Base-by-base conservation (phyloP, 2,113 vertebrate species). In the Cyphomyrus discorhynchus region DNA sequence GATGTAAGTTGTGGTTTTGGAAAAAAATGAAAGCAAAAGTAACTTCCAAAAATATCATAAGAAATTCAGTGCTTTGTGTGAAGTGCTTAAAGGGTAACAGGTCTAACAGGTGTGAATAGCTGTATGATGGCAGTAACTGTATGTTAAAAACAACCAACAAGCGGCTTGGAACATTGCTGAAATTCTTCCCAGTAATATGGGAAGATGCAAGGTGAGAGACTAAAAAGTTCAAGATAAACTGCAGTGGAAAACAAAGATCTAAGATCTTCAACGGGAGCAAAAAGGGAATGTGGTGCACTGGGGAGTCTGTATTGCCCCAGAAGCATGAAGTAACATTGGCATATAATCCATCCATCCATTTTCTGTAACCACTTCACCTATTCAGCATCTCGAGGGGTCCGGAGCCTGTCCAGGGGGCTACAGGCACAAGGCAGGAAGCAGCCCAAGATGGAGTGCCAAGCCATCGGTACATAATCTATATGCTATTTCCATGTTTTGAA, bases 261-360 rank as follows among this genome's bases (percentile, higher is more conserved):
- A 13, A 15, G 8, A 62, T 58, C 87, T 21, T 66, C 24, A 45
- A n/a, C 42, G 1, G 31, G 86, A 10, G 42, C 13, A 13, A 19
- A 46, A 62, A 39, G 31, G 50, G 31, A 90, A 31, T 52, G 10
- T 49, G 13, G 70, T 19, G 49, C 9, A 50, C 50, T 7, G 56
- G 87, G 24, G n/a, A 52, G 5, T 24, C 5, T 74, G n/a, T 31
- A 31, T 10, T 27, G 9, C n/a, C 27, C 46, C 27, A 89, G 19
- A 53, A 8, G 11, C 88, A 91, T 89, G 86, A 90, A 89, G 89
- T 45, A 42, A 56, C 89, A 91, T 90, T 89, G 46, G 84, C 89
- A 87, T 86, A 17, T 53, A 90, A 90, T 89, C 27, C 21, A n/a
- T 66, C 58, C 62, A 70, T 70, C n/a, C 3, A 27, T 70, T 27